phyloP scores from a whole-genome alignment of 2,113 vertebrate genomes.

The Ctenomys sociabilis region DNA sequence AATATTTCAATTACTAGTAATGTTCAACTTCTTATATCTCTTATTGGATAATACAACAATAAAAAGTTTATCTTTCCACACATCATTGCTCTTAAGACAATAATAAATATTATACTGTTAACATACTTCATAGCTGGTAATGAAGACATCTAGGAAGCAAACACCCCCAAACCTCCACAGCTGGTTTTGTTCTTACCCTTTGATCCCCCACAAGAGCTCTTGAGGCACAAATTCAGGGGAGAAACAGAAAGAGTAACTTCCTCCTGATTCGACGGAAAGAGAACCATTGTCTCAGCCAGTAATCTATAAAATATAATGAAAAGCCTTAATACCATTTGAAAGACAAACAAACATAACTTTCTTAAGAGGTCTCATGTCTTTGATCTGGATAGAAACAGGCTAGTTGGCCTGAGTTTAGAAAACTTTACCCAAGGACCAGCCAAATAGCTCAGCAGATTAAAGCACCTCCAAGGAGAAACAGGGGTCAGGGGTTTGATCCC shows the following conservation, averaged over 20 bases:
- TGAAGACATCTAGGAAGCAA: not conserved
- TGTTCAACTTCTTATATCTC: not conserved
- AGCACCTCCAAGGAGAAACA: no score
- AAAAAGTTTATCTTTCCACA: not conserved
- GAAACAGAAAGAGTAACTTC: conserved; percentile 93
- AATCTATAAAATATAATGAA: conserved; percentile 79
- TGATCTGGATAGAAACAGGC: not conserved
- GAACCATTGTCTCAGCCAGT: conserved; percentile 89
- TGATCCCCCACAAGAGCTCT: conserved; percentile 88
- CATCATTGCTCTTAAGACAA: conserved; percentile 11
- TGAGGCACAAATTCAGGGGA: conserved; percentile 89
- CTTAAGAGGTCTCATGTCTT: conserved; percentile 6
- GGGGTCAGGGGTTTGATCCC: no score
- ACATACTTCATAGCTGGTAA: not conserved
- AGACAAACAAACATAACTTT: not conserved
- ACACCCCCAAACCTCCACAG: not conserved
- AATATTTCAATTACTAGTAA: conserved; percentile 1
- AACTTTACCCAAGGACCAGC: not conserved
- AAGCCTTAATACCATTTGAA: conserved; percentile 1
- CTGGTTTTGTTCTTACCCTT: conserved; percentile 85
- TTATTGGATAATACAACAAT: not conserved
- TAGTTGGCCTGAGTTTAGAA: not conserved
- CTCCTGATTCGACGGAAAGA: conserved; percentile 93
- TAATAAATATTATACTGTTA: not conserved
- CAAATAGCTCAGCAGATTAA: no score